phyloP scores from a whole-genome alignment of 2,888 invertebrate species.

The Tipula lateralis region DNA sequence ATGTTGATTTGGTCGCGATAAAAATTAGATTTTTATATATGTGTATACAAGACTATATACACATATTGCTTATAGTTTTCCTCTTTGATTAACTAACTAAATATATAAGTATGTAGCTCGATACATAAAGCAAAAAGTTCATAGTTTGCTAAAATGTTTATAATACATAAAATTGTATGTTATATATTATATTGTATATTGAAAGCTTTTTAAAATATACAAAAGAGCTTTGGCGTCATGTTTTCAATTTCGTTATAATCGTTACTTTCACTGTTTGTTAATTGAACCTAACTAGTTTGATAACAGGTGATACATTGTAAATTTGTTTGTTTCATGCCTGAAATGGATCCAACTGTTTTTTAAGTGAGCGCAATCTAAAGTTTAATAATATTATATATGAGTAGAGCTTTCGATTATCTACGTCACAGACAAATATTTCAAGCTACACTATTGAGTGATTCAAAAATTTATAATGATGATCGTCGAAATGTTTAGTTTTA shows the following conservation, averaged over 20 bases:
- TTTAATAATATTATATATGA: too few species aligned
- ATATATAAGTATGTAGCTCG: background rate
- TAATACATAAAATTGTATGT: background rate
- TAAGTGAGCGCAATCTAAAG: too few species aligned
- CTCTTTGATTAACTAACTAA: background rate
- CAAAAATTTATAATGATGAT: too few species aligned
- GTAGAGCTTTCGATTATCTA: too few species aligned
- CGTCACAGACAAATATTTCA: too few species aligned
- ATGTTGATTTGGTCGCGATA: constrained; percentile 28
- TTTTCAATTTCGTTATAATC: background rate
- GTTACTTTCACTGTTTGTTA: background rate
- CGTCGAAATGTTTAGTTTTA: too few species aligned
- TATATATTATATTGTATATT: background rate
- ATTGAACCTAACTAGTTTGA: background rate
- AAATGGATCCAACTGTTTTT: too few species aligned
- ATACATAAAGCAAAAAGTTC: background rate
- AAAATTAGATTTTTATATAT: constrained; percentile 20
- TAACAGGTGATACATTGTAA: background rate
- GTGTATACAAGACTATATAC: background rate
- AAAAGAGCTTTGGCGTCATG: background rate
- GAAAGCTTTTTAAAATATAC: background rate
- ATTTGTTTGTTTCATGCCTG: too few species aligned
- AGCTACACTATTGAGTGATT: too few species aligned
- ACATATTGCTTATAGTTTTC: constrained; percentile 6
- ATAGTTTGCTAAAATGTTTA: background rate